These are phyloP conservation scores for Pollenia griseotomentosa DNA, from an alignment of 2,888 invertebrate species.

Conservation along the genomic window DNA sequence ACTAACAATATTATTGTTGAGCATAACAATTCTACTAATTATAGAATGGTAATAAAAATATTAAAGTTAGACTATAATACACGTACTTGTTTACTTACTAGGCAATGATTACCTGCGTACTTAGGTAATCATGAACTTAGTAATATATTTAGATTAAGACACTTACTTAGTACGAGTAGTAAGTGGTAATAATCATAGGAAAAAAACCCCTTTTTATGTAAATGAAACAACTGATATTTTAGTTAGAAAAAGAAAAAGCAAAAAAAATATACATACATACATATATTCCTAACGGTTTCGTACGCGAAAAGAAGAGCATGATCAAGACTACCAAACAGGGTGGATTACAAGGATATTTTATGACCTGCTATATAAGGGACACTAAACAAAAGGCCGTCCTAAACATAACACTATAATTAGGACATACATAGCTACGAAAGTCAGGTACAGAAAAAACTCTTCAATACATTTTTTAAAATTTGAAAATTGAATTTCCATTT, in stretches of 20 bases:
- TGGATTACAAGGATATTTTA: constrained; percentile 60
- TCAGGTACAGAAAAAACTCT: neutral
- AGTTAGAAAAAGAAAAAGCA: neutral
- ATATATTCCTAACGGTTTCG: constrained; percentile 22
- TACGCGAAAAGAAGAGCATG: constrained; percentile 18
- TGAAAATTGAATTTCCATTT: constrained; percentile 26
- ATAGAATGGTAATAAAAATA: constrained; percentile 27
- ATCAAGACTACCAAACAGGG: constrained; percentile 32
- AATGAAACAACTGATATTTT: constrained; percentile 14
- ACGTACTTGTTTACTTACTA: neutral
- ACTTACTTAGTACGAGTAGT: constrained; percentile 13
- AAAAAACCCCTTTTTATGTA: constrained; percentile 40
- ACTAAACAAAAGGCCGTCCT: constrained; percentile 70
- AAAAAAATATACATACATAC: neutral
- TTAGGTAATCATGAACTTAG: constrained; percentile 10
- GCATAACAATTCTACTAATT: constrained; percentile 33
- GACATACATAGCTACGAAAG: neutral
- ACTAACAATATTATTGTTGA: constrained; percentile 23
- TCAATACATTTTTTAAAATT: neutral
- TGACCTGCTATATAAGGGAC: constrained; percentile 67
- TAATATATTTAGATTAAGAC: neutral
- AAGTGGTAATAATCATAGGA: constrained; percentile 25
- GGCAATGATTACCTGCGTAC: neutral
- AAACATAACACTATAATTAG: constrained; percentile 66
- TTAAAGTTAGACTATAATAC: neutral